Evolutionary conservation across 2,113 vertebrate species (phyloP).

Genomic region (Barbus barbus): DNA sequence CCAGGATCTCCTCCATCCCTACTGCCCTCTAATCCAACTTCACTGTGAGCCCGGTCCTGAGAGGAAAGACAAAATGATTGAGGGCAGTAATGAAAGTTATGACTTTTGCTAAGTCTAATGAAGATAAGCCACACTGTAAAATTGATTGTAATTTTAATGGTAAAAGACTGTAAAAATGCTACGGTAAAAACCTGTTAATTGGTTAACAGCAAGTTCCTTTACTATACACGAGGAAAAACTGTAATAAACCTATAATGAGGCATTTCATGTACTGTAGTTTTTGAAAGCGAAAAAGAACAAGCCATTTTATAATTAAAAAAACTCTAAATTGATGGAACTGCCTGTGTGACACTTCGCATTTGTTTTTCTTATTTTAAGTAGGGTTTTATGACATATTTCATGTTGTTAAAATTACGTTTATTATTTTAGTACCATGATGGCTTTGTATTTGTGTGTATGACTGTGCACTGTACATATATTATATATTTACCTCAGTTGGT

Average conservation of each 20-base stretch:
- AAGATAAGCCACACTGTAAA: background rate
- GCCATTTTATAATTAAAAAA: too few relatives aligned
- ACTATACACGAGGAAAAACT: background rate
- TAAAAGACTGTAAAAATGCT: background rate
- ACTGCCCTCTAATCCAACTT: slow-evolving; percentile 6
- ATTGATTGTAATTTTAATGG: background rate
- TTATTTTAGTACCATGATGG: background rate
- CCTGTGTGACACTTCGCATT: too few relatives aligned
- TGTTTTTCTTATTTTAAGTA: too few relatives aligned
- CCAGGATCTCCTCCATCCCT: slow-evolving; percentile 47
- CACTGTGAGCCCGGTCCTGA: slow-evolving; percentile 27
- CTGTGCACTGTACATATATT: too few relatives aligned
- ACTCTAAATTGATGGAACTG: too few relatives aligned
- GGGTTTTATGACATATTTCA: too few relatives aligned
- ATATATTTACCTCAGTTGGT: too few relatives aligned
- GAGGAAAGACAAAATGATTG: background rate
- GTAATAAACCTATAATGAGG: too few relatives aligned
- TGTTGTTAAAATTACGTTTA: background rate
- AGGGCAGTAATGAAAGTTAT: background rate
- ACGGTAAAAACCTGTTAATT: background rate
- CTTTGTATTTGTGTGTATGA: background rate
- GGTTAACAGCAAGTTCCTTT: background rate
- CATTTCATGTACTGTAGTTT: too few relatives aligned
- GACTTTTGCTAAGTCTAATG: slow-evolving; percentile 1
- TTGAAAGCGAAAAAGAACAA: too few relatives aligned